phyloP scores from a whole-genome alignment of 2,797 vertebrate species.

The Ciconia nigra region DNA sequence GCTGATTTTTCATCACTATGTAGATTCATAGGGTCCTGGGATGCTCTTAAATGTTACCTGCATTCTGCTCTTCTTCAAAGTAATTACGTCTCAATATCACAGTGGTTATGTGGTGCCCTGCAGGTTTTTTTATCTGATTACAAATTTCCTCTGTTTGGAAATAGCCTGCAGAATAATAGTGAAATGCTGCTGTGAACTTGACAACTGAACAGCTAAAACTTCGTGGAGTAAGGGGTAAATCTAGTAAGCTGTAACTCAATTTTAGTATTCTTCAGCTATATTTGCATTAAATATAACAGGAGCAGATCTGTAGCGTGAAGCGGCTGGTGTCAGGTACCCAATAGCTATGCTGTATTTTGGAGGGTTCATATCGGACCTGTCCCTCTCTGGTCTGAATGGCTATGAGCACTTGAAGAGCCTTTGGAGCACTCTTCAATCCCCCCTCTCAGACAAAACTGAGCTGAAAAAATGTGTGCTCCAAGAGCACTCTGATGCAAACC shows the following conservation, averaged over 20 bases:
- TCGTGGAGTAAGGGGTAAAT: neutral
- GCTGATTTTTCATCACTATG: neutral
- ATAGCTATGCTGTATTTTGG: neutral
- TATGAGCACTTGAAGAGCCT: neutral
- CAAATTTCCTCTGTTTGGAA: neutral
- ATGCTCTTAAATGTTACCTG: neutral
- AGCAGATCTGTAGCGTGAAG: neutral
- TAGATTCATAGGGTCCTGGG: neutral
- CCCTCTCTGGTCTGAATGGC: neutral
- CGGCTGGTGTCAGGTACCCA: neutral
- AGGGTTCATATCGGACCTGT: neutral
- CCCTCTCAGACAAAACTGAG: neutral
- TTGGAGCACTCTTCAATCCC: neutral
- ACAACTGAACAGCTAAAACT: neutral
- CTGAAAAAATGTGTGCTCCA: neutral
- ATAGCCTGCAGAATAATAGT: neutral
- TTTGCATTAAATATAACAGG: neutral
- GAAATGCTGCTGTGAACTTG: neutral
- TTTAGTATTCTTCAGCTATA: neutral
- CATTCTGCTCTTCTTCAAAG: neutral
- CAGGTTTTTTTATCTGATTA: neutral
- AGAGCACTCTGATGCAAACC: fast-evolving
- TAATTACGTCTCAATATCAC: neutral
- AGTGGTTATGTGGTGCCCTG: neutral
- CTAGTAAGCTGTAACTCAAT: neutral